Evolutionary conservation across 2,797 vertebrate genomes (phyloP).

Genomic region (Cossypha dichroa): DNA sequence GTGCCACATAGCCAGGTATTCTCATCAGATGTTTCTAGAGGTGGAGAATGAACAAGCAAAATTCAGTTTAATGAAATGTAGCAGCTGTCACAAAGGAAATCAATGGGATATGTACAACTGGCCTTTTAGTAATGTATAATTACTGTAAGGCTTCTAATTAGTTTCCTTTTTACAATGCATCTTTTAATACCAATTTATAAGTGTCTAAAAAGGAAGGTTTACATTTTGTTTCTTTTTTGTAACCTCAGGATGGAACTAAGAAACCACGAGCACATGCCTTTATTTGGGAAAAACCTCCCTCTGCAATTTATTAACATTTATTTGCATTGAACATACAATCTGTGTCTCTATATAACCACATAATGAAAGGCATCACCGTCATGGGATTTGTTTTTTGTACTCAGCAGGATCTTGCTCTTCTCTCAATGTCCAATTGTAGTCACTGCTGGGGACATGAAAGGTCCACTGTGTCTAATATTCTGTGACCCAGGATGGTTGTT

Average conservation of each 20-base stretch:
- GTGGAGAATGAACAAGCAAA: background rate
- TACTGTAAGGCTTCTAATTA: slow-evolving; percentile 36
- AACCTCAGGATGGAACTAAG: background rate
- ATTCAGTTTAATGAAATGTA: background rate
- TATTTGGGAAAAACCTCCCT: background rate
- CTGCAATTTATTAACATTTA: background rate
- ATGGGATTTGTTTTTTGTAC: background rate
- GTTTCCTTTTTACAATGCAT: background rate
- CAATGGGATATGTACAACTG: background rate
- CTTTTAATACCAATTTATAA: slow-evolving; percentile 21
- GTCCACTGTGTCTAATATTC: background rate
- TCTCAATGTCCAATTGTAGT: background rate
- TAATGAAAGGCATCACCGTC: background rate
- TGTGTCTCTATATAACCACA: background rate
- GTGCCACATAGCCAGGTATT: background rate
- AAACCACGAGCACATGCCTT: background rate
- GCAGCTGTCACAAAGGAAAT: background rate
- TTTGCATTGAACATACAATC: background rate
- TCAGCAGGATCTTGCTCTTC: background rate
- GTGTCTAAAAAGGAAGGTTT: background rate
- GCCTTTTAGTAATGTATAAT: slow-evolving; percentile 15
- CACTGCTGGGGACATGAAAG: background rate
- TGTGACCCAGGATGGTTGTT: background rate
- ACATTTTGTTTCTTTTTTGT: background rate
- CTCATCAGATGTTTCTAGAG: background rate